A percentile compares a stretch with the other conserved stretches of the same genome.
Conservation (phyloP, 1,140 invertebrate genomes). For the Sarcophaga peregrina region DNA sequence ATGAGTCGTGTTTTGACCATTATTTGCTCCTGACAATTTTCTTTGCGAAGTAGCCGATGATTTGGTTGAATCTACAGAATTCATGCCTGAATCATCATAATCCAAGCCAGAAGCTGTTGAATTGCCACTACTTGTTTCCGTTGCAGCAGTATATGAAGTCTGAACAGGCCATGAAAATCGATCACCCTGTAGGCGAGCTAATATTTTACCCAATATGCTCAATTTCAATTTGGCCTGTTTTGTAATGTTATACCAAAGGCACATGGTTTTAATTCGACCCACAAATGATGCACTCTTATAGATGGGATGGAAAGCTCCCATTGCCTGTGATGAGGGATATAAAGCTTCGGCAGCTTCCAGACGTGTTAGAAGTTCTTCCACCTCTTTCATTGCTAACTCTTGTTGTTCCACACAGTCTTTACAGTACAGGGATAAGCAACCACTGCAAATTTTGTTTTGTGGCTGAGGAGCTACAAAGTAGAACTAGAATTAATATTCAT, state of each 20-base stretch:
- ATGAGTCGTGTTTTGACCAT: slow-evolving; percentile 48
- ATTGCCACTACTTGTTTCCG: slow-evolving; percentile 54
- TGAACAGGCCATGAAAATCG: slow-evolving; percentile 64
- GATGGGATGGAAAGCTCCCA: slow-evolving; percentile 78
- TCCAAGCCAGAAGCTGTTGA: slow-evolving; percentile 62
- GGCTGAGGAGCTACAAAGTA: slow-evolving; percentile 53
- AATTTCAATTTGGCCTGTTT: slow-evolving; percentile 84
- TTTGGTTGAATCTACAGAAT: slow-evolving; percentile 62
- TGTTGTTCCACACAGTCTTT: slow-evolving; percentile 75
- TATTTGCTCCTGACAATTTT: slow-evolving; percentile 42
- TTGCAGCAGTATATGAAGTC: slow-evolving; percentile 54
- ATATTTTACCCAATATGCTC: slow-evolving; percentile 79
- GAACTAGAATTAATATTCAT: not conserved
- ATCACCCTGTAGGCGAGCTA: slow-evolving; percentile 70
- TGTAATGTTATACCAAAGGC: slow-evolving; percentile 91
- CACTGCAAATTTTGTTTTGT: slow-evolving; percentile 56
- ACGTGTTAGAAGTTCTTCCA: slow-evolving; percentile 76
- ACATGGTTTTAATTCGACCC: slow-evolving; percentile 80
- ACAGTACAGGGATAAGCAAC: slow-evolving; percentile 79
- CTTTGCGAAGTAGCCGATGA: slow-evolving; percentile 47
- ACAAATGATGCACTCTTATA: slow-evolving; percentile 77
- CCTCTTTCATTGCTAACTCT: slow-evolving; percentile 77
- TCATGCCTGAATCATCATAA: slow-evolving; percentile 61
- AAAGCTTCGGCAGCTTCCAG: slow-evolving; percentile 82
- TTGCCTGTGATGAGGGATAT: slow-evolving; percentile 85